Evolutionary conservation across 2,888 invertebrate species (phyloP).

Genomic region (Ophion ventricosus): DNA sequence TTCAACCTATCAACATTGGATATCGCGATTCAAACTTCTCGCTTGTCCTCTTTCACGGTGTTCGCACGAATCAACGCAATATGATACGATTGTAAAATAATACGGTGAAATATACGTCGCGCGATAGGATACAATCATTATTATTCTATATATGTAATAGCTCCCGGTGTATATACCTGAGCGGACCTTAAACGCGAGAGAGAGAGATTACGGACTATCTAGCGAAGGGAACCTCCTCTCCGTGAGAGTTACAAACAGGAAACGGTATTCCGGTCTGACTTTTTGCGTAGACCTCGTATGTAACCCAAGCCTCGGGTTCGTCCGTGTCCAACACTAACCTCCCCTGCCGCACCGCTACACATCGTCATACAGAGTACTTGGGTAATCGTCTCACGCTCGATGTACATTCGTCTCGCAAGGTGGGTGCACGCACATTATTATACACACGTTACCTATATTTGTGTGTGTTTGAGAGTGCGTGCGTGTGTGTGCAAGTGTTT

Average conservation of each 20-base stretch:
- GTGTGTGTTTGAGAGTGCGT: no score
- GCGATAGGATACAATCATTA: neutral
- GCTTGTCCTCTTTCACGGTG: neutral
- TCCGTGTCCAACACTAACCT: conserved; percentile 14
- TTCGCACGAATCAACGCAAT: neutral
- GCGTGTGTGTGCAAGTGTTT: no score
- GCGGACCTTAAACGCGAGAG: neutral
- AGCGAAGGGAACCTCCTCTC: conserved; percentile 10
- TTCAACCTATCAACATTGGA: neutral
- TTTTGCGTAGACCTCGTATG: conserved; percentile 60
- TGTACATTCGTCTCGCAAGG: conserved; percentile 47
- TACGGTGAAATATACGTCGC: conserved; percentile 9
- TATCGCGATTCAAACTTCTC: neutral
- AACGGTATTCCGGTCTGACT: conserved; percentile 69
- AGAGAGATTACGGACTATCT: neutral
- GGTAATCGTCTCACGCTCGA: conserved; percentile 64
- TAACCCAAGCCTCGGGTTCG: conserved; percentile 46
- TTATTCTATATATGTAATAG: neutral
- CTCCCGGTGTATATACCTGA: neutral
- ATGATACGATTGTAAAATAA: conserved; percentile 1
- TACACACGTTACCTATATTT: neutral
- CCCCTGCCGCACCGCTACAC: conserved; percentile 7
- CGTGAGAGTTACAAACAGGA: conserved; percentile 61
- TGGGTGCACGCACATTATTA: conserved; percentile 51
- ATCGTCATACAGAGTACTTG: conserved; percentile 35